These are phyloP conservation scores for Phyto melanocephala DNA, from an alignment of 2,888 invertebrate genomes.

Conservation along the genomic window DNA sequence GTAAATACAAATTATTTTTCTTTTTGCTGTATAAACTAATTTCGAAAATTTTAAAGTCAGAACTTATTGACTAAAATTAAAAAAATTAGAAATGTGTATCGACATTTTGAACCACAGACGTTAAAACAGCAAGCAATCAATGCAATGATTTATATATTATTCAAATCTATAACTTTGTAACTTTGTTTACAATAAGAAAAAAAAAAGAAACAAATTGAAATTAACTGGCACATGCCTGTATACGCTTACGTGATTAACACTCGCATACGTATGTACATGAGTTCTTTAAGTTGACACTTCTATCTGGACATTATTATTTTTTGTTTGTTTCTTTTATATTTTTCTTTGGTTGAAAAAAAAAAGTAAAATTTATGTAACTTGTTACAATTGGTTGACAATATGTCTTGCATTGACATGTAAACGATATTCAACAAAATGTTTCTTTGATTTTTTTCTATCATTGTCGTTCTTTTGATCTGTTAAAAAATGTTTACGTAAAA, in stretches of 20 bases:
- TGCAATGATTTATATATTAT: constrained; percentile 20
- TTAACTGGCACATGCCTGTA: constrained; percentile 27
- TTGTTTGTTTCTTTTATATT: neutral
- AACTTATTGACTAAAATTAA: too few relatives aligned
- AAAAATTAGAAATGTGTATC: neutral
- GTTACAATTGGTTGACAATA: constrained; percentile 57
- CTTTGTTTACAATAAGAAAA: neutral
- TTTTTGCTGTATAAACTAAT: too few relatives aligned
- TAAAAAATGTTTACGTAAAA: neutral
- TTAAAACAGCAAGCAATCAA: constrained; percentile 5
- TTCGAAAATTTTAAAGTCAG: too few relatives aligned
- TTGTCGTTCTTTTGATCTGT: neutral
- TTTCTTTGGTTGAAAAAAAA: neutral
- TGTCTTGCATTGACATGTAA: constrained; percentile 60
- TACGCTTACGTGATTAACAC: neutral
- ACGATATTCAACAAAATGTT: constrained; percentile 59
- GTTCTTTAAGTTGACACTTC: constrained; percentile 7
- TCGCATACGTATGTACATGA: neutral
- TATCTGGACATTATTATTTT: neutral
- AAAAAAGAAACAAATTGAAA: neutral
- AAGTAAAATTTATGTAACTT: constrained; percentile 55
- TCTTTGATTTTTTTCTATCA: neutral
- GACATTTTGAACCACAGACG: constrained; percentile 17
- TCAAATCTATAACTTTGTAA: neutral
- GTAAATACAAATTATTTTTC: too few relatives aligned